Percentiles rank a stretch among this genome's conserved stretches.
phyloP scores from a whole-genome alignment of 2,113 vertebrate genomes.

The Proteles cristata region DNA sequence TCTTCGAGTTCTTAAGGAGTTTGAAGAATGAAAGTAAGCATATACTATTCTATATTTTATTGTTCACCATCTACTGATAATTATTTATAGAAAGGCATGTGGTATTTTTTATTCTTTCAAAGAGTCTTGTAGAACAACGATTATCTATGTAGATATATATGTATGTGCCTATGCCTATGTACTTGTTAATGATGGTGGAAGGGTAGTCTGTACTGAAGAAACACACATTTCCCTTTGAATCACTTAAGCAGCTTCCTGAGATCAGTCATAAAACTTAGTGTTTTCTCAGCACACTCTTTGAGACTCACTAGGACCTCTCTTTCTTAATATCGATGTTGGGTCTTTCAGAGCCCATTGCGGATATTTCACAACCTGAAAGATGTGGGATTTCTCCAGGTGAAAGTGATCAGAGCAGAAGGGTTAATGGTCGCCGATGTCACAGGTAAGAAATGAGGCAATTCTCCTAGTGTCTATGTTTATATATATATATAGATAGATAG shows the following conservation, averaged over 20 bases:
- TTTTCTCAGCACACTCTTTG: slow-evolving; percentile 22
- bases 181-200: neutral
- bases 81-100: neutral
- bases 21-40: neutral
- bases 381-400: slow-evolving; percentile 98
- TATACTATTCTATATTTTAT: neutral
- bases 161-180: neutral
- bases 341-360: slow-evolving; percentile 91
- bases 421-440: slow-evolving; percentile 99
- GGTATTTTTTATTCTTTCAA: neutral
- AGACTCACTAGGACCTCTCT: neutral
- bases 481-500: no score
- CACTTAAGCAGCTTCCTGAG: neutral
- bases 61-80: neutral
- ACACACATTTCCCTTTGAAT: neutral
- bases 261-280: neutral
- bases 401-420: slow-evolving; percentile 97
- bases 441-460: slow-evolving; percentile 87
- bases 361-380: slow-evolving; percentile 96
- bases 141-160: neutral
- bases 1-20: neutral
- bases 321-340: slow-evolving; percentile 57
- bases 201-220: slow-evolving; percentile 1
- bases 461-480: neutral
- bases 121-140: neutral